Base-by-base conservation (phyloP, 2,113 vertebrate species). In the Brevimyrus niger region DNA sequence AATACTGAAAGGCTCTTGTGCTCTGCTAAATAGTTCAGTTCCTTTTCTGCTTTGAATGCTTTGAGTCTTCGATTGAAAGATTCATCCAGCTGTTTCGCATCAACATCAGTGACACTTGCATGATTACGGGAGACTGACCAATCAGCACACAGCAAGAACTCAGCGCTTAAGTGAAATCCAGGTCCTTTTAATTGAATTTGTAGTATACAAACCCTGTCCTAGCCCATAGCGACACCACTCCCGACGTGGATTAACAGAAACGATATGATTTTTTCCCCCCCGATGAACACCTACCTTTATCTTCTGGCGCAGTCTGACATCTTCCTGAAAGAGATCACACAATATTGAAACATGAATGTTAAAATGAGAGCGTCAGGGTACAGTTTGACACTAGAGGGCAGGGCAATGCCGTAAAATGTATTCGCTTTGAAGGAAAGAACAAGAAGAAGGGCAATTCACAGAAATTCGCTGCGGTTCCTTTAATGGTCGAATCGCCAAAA, bases 271-370 rank as follows among this genome's bases (percentile, higher is more conserved):
- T 38, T 42, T 8, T 88, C 1, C n/a, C n/a, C n/a, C n/a, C n/a
- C 73, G n/a, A 11, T 0, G 35, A 48, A 88, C 44, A 86, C 95
- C 3, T 96, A 99, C 97, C 95, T 94, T 94, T 94, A 87, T 95
- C 95, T 82, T 92, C 93, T 69, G 91, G 92, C 1, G 90, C 1
- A 0, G 46, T 87, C 42, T 53, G 94, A 91, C 98, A 98, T 91
- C 94, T 94, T 91, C 96, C 98, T 98, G 93, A 86, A 94, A 96
- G 92, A 83, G 90, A 94, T 88, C 92, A 50, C 21, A 89, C 50
- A 91, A 3, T n/a, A 82, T 3, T 46, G 42, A 8, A n/a, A 86
- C 7, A 47, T 80, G 10, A 44, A 42, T 11, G 84, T 8, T 17
- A 21, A 15, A 48, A 65, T 7, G 46, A n/a, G 21, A 47, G 19